A percentile compares a stretch with the other conserved stretches of the same genome.
Conservation (phyloP, 35 echinoderm and acorn worm genomes). For the Lytechinus pictus region DNA sequence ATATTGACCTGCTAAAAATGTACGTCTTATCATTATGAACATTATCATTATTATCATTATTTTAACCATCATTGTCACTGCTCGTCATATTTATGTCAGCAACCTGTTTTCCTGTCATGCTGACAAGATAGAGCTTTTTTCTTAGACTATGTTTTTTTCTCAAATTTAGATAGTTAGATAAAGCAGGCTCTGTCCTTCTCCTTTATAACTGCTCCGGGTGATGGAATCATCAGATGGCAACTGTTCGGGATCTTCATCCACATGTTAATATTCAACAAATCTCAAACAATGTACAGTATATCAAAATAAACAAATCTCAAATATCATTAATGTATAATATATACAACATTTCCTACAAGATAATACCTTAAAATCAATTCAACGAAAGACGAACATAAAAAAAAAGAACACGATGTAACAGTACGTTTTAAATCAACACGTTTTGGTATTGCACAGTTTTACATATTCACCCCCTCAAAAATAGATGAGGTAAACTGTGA, state of each 20-base stretch:
- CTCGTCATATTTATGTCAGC: no score
- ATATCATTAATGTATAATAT: background rate
- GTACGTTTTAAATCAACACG: background rate
- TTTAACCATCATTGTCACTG: no score
- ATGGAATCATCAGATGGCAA: background rate
- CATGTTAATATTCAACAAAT: background rate
- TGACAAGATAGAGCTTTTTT: background rate
- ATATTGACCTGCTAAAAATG: no score
- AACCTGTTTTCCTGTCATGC: background rate
- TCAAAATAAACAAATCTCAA: constrained; percentile 2
- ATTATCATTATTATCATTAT: no score
- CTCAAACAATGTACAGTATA: background rate
- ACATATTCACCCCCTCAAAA: background rate
- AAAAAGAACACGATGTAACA: background rate
- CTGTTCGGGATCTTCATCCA: background rate
- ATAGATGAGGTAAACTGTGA: background rate
- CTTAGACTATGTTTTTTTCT: background rate
- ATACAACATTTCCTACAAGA: background rate
- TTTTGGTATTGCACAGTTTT: background rate
- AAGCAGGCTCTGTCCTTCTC: background rate
- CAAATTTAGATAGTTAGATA: background rate
- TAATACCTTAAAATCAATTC: background rate
- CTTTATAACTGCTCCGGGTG: background rate
- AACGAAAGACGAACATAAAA: background rate
- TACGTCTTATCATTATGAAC: no score